Evolutionary conservation across 2,113 vertebrate genomes (phyloP).

Genomic region (Hyaena hyaena): DNA sequence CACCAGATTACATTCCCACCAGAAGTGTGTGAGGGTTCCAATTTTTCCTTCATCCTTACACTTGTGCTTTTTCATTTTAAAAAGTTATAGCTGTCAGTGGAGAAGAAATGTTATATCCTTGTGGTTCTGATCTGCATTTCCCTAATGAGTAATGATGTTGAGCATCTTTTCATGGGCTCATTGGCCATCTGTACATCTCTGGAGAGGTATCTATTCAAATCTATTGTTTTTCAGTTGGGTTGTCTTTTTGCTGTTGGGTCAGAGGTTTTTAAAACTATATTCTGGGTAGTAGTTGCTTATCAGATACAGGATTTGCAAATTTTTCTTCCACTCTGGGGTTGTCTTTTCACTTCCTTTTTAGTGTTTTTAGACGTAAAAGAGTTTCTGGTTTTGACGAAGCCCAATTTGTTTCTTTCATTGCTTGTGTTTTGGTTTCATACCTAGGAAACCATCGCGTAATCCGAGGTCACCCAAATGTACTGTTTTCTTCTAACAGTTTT

Average conservation of each 20-base stretch:
- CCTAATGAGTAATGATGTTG: not conserved
- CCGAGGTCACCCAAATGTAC: not conserved
- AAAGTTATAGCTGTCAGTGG: not conserved
- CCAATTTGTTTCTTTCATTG: not conserved
- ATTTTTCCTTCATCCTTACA: not conserved
- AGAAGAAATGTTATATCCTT: not conserved
- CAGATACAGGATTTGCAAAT: not conserved
- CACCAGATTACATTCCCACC: not conserved
- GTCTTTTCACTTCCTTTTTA: not conserved
- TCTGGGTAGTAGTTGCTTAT: not conserved
- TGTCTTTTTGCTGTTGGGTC: too few species aligned
- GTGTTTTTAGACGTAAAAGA: not conserved
- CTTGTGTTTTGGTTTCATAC: not conserved
- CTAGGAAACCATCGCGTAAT: not conserved
- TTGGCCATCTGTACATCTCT: not conserved
- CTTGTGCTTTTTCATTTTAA: not conserved
- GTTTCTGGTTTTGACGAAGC: not conserved
- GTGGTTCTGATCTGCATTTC: not conserved
- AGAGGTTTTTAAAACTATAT: not conserved
- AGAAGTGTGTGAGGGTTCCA: not conserved
- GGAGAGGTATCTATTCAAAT: not conserved
- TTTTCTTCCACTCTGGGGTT: not conserved
- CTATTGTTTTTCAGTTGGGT: not conserved
- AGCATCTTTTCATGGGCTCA: not conserved
- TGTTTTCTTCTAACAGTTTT: not conserved